Evolutionary conservation across 2,888 invertebrate genomes (phyloP), one percentile per base, ranked within the genome.

Genomic region (Catocala nupta): DNA sequence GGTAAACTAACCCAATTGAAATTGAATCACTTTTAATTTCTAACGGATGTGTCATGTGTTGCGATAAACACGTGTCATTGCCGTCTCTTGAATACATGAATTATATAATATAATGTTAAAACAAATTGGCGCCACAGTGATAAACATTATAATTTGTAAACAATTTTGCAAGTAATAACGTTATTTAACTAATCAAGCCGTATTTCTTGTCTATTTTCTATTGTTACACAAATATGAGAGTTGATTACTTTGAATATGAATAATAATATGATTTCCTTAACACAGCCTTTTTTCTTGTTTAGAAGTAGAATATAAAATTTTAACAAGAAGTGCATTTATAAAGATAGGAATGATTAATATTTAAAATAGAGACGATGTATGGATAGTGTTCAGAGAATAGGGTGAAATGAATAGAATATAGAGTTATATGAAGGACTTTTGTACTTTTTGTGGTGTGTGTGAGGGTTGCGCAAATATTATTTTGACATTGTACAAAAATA

Each of bases 291-390:
- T 74, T 70, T 62, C 78, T 77, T 69, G 77, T 71, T 81, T 87
- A 89, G 83, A 73, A 43, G 73, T 90, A 89, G 87, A 81, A 82
- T 78, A 83, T 88, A 86, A 85, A 82, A 77, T 82, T 82, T 83
- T 88, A 91, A 90, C 86, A 90, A 90, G 88, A 93, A 93, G 93
- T 93, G 93, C 93, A 93, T 93, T 93, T 93, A 93, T 92, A 93
- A 91, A 87, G 80, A 90, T 90, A 91, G 88, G 87, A 84, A 77
- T 84, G 82, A 86, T 84, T 88, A 90, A 85, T 90, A 90, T 89
- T 89, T 89, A 89, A 78, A 87, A 87, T 89, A 89, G 83, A 84
- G 68, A 83, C 80, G 88, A 88, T 81, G 87, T 88, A 88, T 86
- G 88, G 81, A 88, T 91, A 90, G 90, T 90, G 88, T 91, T 90